Evolutionary conservation across 2,797 vertebrate genomes (phyloP).

Genomic region (Artibeus lituratus): DNA sequence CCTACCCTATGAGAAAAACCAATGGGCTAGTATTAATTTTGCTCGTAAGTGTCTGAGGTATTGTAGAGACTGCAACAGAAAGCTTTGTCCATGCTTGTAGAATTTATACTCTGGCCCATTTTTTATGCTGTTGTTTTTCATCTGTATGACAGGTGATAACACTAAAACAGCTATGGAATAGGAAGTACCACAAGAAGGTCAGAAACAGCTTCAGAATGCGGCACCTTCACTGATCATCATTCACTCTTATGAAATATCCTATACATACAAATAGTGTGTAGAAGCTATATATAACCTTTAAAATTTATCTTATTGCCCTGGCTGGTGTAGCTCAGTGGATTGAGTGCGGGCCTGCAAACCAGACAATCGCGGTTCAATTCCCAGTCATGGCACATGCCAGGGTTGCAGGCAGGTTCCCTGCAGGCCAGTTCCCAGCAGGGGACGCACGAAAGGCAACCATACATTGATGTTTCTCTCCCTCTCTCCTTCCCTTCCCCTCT

Average conservation of each 20-base stretch:
- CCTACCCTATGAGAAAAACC: not conserved
- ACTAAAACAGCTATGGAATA: not conserved
- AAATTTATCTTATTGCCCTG: not conserved
- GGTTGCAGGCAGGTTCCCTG: no score
- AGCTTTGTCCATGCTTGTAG: not conserved
- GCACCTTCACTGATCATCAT: not conserved
- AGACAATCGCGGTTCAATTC: no score
- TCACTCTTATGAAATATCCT: not conserved
- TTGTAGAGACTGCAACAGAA: not conserved
- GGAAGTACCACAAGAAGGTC: not conserved
- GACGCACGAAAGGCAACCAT: no score
- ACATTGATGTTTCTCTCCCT: no score
- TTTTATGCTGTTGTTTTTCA: not conserved
- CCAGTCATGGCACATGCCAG: no score
- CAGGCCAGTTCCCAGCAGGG: no score
- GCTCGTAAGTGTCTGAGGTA: not conserved
- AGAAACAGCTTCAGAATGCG: not conserved
- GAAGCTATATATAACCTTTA: slow-evolving; percentile 2
- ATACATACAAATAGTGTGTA: not conserved
- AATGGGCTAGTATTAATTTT: not conserved
- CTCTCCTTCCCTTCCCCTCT: no score
- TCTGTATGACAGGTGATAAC: not conserved
- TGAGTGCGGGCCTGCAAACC: no score
- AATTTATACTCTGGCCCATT: not conserved
- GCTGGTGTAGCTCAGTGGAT: no score